Base-by-base conservation (phyloP, 2,113 vertebrate species). In the Mola mola region DNA sequence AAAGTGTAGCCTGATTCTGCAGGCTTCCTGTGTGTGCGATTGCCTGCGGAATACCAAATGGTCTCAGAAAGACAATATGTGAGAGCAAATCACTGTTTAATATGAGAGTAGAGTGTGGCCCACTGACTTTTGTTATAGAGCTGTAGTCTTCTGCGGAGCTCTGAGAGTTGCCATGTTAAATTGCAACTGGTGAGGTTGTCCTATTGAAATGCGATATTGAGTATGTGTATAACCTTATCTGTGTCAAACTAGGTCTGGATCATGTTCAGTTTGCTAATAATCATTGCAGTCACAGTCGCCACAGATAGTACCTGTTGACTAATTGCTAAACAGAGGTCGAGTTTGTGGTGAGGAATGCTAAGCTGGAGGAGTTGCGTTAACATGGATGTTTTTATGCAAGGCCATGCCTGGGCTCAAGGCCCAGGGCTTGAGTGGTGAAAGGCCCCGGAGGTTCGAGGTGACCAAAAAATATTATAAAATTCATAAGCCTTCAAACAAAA, bases 161-260 rank as follows among this genome's bases (percentile, higher is more conserved):
- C 58, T 40, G 81, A 77, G 81, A 71, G 61, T 56, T 63, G 72
- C 41, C 42, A 51, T 55, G 78, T 78, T 77, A 81, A 84, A 85
- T 75, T 22, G 28, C 82, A 70, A 66, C 60, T 43, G 62, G 83
- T 49, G 63, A 83, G 85, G 78, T 90, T 79, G 88, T 72, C 67
- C 68, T 46, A 62, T 75, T 89, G 81, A 75, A 82, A 88, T 87
- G 78, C 72, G 84, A 76, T 80, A 81, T 85, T 86, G 71, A 86
- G 82, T 82, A 82, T 88, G 74, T 81, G 78, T 88, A 76, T 89
- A 87, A 90, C 86, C 87, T 85, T 68, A 79, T 48, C 57, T 22
- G 28, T 40, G 55, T 74, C 70, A 87, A 65, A 83, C 67, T 84
- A 84, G 81, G 72, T 79, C 68, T 58, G 59, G 77, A 75, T 74